A percentile compares a stretch with the other conserved stretches of the same genome.
Conservation (phyloP, 2,797 vertebrate species). For the Cirrhinus molitorella region DNA sequence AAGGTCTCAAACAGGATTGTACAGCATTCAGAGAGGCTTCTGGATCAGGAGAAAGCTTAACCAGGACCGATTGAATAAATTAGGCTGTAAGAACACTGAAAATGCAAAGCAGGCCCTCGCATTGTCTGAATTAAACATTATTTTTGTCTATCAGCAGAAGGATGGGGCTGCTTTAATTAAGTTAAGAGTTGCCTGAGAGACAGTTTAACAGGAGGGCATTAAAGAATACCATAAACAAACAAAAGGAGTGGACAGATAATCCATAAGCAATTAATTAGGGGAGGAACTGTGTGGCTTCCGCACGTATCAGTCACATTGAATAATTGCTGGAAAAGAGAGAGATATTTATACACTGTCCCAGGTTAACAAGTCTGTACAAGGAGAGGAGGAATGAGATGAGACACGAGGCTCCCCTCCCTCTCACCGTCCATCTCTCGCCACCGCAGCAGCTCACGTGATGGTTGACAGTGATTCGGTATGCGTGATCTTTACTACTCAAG, state of each 20-base stretch:
- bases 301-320: constrained; percentile 69
- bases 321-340: constrained; percentile 69
- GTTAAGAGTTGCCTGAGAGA: constrained; percentile 73
- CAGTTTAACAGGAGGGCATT: constrained; percentile 68
- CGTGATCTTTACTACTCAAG: constrained; percentile 71
- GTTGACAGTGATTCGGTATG: constrained; percentile 66
- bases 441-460: constrained; percentile 65
- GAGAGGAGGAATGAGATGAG: constrained; percentile 40
- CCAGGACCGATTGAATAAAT: constrained; percentile 45
- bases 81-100: constrained; percentile 50
- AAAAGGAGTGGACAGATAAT: constrained; percentile 78
- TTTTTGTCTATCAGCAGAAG: constrained; percentile 59
- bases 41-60: constrained; percentile 68
- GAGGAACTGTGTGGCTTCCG: constrained; percentile 61
- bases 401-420: background rate
- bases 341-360: constrained; percentile 60
- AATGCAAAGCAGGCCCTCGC: constrained; percentile 51
- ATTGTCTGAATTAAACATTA: constrained; percentile 63
- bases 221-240: constrained; percentile 77
- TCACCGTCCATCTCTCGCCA: background rate
- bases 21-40: constrained; percentile 54
- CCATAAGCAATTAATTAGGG: constrained; percentile 80
- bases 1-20: constrained; percentile 61
- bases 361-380: constrained; percentile 58
- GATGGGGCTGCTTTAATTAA: constrained; percentile 70